These are phyloP conservation scores for Ectemnius lituratus DNA, from an alignment of 2,888 invertebrate genomes.

Conservation along the genomic window DNA sequence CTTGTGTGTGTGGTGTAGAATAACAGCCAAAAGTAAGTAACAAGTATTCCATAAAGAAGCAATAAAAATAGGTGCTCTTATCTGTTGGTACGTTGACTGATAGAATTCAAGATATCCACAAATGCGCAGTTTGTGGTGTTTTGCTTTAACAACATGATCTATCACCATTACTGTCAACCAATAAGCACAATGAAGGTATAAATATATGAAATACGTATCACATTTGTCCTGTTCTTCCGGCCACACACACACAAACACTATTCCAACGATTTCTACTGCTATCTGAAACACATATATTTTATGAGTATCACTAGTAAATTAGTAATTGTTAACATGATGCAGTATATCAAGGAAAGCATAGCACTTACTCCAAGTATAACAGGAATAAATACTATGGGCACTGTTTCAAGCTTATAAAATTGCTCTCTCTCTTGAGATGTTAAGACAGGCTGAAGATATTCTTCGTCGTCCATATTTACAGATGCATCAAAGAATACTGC, in stretches of 20 bases:
- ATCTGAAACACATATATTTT: conserved; percentile 59
- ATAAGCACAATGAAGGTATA: conserved; percentile 73
- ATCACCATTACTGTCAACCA: conserved; percentile 70
- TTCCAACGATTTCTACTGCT: conserved; percentile 70
- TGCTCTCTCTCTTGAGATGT: conserved; percentile 67
- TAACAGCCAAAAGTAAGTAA: conserved; percentile 70
- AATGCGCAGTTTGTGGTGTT: conserved; percentile 82
- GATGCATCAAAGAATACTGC: conserved; percentile 71
- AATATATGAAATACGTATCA: conserved; percentile 73
- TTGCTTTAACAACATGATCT: conserved; percentile 80
- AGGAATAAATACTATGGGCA: conserved; percentile 65
- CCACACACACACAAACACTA: conserved; percentile 73
- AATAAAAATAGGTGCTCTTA: conserved; percentile 82
- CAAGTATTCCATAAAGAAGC: conserved; percentile 80
- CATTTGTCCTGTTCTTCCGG: conserved; percentile 72
- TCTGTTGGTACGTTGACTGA: conserved; percentile 81
- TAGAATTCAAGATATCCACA: conserved; percentile 86
- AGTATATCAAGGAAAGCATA: background rate
- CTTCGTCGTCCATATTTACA: conserved; percentile 74
- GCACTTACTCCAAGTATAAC: conserved; percentile 69
- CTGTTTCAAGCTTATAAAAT: conserved; percentile 71
- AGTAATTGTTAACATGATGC: background rate
- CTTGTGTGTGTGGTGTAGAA: conserved; percentile 75
- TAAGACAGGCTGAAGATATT: conserved; percentile 71
- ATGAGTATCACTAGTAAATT: too few relatives aligned